Evolutionary conservation across 64 coral and sea anemone species (phyloP).

Genomic region (Cladopsammia gracilis): DNA sequence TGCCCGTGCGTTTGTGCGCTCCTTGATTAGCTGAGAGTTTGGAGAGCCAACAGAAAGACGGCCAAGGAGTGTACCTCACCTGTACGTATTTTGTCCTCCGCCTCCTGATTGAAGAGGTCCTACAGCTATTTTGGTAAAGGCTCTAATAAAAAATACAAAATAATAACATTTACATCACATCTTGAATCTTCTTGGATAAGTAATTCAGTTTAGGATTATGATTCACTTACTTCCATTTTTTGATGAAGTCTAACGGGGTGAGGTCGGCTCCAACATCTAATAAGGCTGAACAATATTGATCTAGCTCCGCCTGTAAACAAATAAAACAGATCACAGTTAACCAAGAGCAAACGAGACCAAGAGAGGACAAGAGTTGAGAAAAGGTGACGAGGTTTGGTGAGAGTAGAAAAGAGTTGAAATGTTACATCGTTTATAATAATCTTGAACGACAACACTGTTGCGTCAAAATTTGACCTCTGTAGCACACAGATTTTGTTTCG

Average conservation of each 20-base stretch:
- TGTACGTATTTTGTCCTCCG: constrained; percentile 98
- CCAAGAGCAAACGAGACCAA: not conserved
- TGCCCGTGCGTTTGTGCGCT: too few relatives aligned
- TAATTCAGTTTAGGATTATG: not conserved
- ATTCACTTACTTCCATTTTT: constrained; percentile 96
- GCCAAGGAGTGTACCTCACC: constrained; percentile 9
- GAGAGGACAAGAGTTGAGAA: not conserved
- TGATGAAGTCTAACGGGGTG: constrained; percentile 90
- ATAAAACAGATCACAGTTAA: not conserved
- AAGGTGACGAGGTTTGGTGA: too few relatives aligned
- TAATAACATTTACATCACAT: not conserved
- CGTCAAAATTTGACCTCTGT: too few relatives aligned
- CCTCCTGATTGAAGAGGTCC: constrained; percentile 96
- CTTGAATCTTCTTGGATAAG: not conserved
- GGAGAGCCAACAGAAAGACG: not conserved
- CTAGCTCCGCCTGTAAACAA: constrained; percentile 87
- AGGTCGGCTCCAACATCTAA: constrained; percentile 80
- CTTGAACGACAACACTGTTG: too few relatives aligned
- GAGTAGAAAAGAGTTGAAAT: too few relatives aligned
- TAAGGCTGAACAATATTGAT: constrained; percentile 93
- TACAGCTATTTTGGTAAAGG: constrained; percentile 92
- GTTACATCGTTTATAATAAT: too few relatives aligned
- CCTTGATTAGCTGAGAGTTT: too few relatives aligned
- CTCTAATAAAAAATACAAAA: constrained; percentile 51
- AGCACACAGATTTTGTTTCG: too few relatives aligned